phyloP scores from a whole-genome alignment of 2,797 vertebrate genomes.

The Salmo trutta region DNA sequence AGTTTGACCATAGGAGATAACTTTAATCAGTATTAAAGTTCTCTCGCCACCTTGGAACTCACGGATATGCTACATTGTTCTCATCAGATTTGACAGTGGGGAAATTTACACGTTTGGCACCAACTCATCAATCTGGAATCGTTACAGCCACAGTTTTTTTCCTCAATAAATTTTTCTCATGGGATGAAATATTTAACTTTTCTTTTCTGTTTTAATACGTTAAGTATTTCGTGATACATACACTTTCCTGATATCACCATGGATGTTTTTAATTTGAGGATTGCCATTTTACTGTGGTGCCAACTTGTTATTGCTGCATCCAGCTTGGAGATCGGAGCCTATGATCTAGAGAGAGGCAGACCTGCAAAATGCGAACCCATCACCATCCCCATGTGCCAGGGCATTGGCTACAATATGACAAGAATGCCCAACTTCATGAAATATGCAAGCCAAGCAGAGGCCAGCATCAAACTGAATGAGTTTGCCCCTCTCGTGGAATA shows the following conservation, averaged over 20 bases:
- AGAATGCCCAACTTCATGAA: slow-evolving; percentile 88
- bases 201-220: slow-evolving; percentile 6
- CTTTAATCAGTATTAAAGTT: slow-evolving; percentile 13
- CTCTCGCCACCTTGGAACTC: slow-evolving; percentile 4
- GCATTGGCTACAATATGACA: slow-evolving; percentile 89
- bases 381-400: slow-evolving; percentile 86
- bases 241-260: slow-evolving; percentile 40
- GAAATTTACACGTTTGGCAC: slow-evolving; percentile 9
- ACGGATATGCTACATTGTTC: slow-evolving; percentile 7
- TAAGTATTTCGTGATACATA: background rate
- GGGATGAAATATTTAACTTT: slow-evolving; percentile 7
- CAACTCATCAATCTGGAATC: background rate
- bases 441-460: slow-evolving; percentile 84
- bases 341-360: slow-evolving; percentile 77
- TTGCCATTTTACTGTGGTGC: slow-evolving; percentile 69
- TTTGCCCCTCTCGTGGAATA: slow-evolving; percentile 86
- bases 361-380: slow-evolving; percentile 81
- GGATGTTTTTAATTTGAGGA: slow-evolving; percentile 58
- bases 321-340: slow-evolving; percentile 75
- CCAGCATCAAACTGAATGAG: slow-evolving; percentile 82
- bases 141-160: background rate
- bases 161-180: background rate
- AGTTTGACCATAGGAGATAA: slow-evolving; percentile 8
- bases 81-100: slow-evolving; percentile 10
- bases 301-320: slow-evolving; percentile 64